These are phyloP conservation scores for Agelastica alni DNA, from an alignment of 2,888 invertebrate species.

Conservation along the genomic window DNA sequence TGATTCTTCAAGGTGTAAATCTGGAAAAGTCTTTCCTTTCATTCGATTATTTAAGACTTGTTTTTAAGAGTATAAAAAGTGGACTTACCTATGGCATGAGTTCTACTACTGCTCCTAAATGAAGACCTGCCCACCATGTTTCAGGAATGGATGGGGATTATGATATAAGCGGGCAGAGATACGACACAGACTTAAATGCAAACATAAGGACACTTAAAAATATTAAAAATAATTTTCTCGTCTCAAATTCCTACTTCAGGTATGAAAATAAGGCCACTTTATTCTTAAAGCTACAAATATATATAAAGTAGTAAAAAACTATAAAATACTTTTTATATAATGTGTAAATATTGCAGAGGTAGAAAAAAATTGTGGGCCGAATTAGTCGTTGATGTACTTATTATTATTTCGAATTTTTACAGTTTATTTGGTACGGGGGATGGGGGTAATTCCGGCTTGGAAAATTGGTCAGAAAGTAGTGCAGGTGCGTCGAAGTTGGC, in stretches of 20 bases:
- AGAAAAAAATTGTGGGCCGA: constrained; percentile 33
- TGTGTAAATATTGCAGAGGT: constrained; percentile 48
- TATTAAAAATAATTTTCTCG: constrained; percentile 7
- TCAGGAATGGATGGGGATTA: constrained; percentile 34
- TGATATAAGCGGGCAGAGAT: constrained; percentile 40
- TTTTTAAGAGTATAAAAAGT: too few species aligned
- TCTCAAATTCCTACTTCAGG: constrained; percentile 32
- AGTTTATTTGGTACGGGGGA: constrained; percentile 20
- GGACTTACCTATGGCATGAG: constrained; percentile 52
- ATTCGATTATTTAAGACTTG: too few species aligned
- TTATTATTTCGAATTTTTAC: constrained; percentile 13
- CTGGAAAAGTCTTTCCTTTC: too few species aligned
- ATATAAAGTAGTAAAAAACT: constrained; percentile 35
- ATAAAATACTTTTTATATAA: constrained; percentile 37
- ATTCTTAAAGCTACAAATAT: constrained; percentile 35
- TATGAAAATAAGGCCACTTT: constrained; percentile 47
- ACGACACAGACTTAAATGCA: constrained; percentile 37
- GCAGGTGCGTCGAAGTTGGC: constrained; percentile 58
- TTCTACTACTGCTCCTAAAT: constrained; percentile 50
- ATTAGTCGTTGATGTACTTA: constrained; percentile 10
- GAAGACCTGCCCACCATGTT: constrained; percentile 54
- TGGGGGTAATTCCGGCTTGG: constrained; percentile 19
- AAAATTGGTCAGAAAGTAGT: constrained; percentile 52
- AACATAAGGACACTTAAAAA: constrained; percentile 47
- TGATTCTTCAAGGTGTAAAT: too few species aligned